Percentiles rank a stretch among this genome's conserved stretches.
Evolutionary conservation across 2,888 invertebrate genomes (phyloP).

Genomic region (Invenusta paracnida): DNA sequence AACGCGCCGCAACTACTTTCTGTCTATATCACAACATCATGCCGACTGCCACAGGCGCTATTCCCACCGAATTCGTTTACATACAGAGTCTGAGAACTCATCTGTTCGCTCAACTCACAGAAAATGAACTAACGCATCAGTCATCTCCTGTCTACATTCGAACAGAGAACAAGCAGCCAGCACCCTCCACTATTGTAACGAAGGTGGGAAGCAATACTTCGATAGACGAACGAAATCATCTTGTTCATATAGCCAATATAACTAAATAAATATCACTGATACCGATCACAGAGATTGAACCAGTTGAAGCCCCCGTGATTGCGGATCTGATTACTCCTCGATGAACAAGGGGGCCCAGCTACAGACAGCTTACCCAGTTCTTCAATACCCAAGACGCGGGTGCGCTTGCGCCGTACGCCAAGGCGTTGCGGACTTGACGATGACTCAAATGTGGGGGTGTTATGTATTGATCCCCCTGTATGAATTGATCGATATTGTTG

Average conservation of each 20-base stretch:
- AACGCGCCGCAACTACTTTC: background rate
- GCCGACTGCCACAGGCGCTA: background rate
- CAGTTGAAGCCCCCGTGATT: background rate
- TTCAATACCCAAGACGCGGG: background rate
- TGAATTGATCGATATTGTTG: background rate
- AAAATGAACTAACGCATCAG: background rate
- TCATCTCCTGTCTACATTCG: background rate
- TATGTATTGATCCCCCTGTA: background rate
- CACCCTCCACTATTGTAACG: background rate
- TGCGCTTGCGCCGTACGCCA: background rate
- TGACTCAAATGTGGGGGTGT: background rate
- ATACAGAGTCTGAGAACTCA: background rate
- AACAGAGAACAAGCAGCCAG: background rate
- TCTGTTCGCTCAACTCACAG: background rate
- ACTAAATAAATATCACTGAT: background rate
- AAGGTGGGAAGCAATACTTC: background rate
- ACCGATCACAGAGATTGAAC: background rate
- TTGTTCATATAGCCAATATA: background rate
- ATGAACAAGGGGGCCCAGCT: background rate
- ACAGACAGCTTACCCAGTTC: background rate
- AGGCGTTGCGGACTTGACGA: background rate
- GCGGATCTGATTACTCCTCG: background rate
- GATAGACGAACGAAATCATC: background rate
- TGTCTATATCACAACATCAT: background rate
- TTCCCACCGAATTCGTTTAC: background rate